A percentile compares a stretch with the other conserved stretches of the same genome.
Evolutionary conservation across 2,888 invertebrate genomes (phyloP).

Genomic region (Thereva unica): DNA sequence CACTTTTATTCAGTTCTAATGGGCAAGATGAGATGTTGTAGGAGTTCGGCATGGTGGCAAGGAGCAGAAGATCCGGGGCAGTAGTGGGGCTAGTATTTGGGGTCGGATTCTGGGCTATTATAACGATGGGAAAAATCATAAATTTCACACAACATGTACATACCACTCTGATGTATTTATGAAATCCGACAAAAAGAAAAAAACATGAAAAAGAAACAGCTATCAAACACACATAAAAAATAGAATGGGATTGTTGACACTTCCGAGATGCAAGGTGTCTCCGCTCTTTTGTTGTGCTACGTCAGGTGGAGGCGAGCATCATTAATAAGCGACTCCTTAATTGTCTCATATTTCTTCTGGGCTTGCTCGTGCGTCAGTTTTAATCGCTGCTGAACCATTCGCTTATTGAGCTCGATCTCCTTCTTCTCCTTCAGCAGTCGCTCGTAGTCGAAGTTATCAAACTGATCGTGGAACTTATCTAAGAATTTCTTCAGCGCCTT

Average conservation of each 20-base stretch:
- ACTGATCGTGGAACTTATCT: conserved; percentile 54
- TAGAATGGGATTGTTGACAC: conserved; percentile 7
- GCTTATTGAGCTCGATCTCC: conserved; percentile 53
- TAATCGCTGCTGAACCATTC: conserved; percentile 56
- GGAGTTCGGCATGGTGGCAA: not conserved
- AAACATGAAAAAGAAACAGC: conserved; percentile 9
- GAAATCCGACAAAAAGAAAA: conserved; percentile 14
- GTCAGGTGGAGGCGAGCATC: conserved; percentile 51
- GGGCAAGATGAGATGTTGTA: conserved; percentile 38
- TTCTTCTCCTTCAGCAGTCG: conserved; percentile 52
- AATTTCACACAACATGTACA: conserved; percentile 39
- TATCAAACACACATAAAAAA: conserved; percentile 30
- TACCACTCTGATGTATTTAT: conserved; percentile 5
- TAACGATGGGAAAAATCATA: conserved; percentile 42
- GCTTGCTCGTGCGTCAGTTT: conserved; percentile 55
- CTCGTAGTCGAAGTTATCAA: conserved; percentile 54
- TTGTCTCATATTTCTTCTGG: conserved; percentile 54
- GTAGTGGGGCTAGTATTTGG: not conserved
- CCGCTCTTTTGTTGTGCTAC: not conserved
- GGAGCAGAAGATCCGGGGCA: not conserved
- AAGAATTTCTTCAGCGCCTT: conserved; percentile 53
- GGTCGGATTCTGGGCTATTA: conserved; percentile 21
- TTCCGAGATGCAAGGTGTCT: not conserved
- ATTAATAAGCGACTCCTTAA: conserved; percentile 50
- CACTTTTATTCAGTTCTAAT: conserved; percentile 43